Evolutionary conservation across 2,113 vertebrate species (phyloP).

Genomic region (Zosterops lateralis): DNA sequence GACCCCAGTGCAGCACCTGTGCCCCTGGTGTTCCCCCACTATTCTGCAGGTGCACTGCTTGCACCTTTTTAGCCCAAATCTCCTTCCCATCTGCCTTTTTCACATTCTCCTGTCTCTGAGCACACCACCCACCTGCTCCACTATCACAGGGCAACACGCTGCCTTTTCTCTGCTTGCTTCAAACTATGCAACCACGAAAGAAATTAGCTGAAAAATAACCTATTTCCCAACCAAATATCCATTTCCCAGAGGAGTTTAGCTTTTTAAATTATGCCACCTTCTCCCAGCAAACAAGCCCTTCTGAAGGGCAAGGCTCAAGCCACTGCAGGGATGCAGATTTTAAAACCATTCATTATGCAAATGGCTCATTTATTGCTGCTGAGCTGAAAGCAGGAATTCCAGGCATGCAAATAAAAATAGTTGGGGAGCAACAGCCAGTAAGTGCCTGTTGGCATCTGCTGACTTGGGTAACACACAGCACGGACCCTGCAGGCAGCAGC

Average conservation of each 20-base stretch:
- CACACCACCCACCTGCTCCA: background rate
- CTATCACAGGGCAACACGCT: fast-evolving
- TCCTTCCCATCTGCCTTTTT: background rate
- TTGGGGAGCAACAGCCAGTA: background rate
- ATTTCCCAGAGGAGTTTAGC: background rate
- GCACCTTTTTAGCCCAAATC: background rate
- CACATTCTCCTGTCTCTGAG: background rate
- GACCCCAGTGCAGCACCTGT: fast-evolving
- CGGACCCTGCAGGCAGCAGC: background rate
- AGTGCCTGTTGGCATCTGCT: background rate
- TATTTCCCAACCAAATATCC: background rate
- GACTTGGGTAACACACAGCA: background rate
- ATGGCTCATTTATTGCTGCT: slow-evolving; percentile 34
- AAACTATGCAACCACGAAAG: fast-evolving
- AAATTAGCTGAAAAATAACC: background rate
- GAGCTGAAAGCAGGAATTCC: slow-evolving; percentile 48
- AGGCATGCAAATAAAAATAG: slow-evolving; percentile 45
- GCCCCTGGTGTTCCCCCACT: too few relatives aligned
- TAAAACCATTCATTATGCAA: slow-evolving; percentile 55
- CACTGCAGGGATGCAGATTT: background rate
- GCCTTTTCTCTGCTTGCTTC: background rate
- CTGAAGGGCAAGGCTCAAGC: slow-evolving; percentile 22
- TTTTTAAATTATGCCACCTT: background rate
- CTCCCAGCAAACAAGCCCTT: background rate
- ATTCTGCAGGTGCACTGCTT: background rate